Conservation (phyloP, 2,888 invertebrate species). For the Eutolmus rufibarbis region DNA sequence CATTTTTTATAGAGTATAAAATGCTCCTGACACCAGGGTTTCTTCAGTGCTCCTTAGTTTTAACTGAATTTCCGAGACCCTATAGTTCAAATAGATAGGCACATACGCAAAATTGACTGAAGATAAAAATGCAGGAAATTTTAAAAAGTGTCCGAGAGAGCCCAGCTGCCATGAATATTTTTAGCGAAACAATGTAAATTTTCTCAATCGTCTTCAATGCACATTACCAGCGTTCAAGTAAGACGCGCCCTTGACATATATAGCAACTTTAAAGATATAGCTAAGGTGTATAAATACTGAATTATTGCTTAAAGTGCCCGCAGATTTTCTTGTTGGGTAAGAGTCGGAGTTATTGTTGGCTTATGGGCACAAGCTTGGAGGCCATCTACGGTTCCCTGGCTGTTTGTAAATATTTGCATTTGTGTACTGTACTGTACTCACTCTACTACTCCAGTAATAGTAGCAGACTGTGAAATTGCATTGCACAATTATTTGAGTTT, state of each 20-base stretch:
- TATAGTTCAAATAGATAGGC: not conserved
- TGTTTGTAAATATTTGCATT: slow-evolving; percentile 4
- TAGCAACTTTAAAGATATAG: not conserved
- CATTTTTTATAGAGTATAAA: not conserved
- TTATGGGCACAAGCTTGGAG: not conserved
- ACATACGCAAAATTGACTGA: not conserved
- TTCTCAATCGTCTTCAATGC: not conserved
- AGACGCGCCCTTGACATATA: slow-evolving; percentile 22
- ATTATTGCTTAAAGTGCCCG: not conserved
- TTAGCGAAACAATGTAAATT: slow-evolving; percentile 19
- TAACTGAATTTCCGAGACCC: not conserved
- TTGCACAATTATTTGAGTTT: not conserved
- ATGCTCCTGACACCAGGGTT: not conserved
- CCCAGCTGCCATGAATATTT: not conserved
- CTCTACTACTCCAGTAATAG: not conserved
- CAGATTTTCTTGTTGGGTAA: slow-evolving; percentile 20
- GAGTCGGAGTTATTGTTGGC: not conserved
- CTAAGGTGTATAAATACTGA: slow-evolving; percentile 8
- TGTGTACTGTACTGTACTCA: not conserved
- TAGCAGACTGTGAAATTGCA: not conserved
- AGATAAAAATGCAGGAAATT: not conserved
- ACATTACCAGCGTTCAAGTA: not conserved
- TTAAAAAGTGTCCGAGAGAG: not conserved
- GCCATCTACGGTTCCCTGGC: not conserved
- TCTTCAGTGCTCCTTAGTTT: not conserved